These are phyloP conservation scores for Schrankia costaestrigalis DNA, from an alignment of 2,888 invertebrate species.

Conservation along the genomic window DNA sequence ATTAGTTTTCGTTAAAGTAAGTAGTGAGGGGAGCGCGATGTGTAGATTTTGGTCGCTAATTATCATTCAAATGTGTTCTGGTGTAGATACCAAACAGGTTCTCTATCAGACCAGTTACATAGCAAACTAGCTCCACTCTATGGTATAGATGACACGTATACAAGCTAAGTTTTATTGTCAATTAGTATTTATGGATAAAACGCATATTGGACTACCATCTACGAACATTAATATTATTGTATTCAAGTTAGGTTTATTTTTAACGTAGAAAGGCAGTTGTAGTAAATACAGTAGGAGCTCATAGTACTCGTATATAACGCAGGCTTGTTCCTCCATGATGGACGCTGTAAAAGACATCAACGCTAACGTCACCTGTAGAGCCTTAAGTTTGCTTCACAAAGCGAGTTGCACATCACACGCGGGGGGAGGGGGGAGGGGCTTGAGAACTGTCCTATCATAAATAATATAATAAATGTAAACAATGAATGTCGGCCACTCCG, in stretches of 20 bases:
- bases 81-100: conserved; percentile 12
- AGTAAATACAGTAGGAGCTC: no score
- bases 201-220: no score
- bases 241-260: no score
- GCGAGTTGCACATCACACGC: no score
- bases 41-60: conserved; percentile 10
- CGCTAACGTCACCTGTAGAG: conserved; percentile 14
- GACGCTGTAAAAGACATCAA: conserved; percentile 42
- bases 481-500: conserved; percentile 20
- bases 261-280: no score
- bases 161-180: no score
- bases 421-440: no score
- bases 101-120: conserved; percentile 1
- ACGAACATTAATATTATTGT: no score
- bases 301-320: no score
- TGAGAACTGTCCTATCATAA: conserved; percentile 5
- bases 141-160: no score
- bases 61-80: conserved; percentile 16
- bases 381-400: no score
- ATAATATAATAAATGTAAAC: conserved; percentile 12
- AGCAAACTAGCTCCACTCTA: conserved; percentile 2
- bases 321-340: not conserved
- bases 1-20: not conserved
- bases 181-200: no score
- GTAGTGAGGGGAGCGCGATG: conserved; percentile 2